Evolutionary conservation across 2,888 invertebrate genomes (phyloP).

Genomic region (Hemistola chrysoprasaria): DNA sequence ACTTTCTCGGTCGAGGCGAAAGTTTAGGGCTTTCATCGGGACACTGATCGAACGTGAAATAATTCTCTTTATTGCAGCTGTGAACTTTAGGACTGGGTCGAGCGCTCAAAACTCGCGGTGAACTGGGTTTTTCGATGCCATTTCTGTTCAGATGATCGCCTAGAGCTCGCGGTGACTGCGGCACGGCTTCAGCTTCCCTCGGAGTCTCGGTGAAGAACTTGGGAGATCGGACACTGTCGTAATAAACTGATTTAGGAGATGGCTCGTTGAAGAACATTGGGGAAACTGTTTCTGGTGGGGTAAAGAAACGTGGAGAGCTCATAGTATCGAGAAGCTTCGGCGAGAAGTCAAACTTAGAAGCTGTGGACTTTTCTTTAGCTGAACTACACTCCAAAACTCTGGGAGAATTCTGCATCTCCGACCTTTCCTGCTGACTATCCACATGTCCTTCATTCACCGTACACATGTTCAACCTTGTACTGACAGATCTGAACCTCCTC

Average conservation of each 20-base stretch:
- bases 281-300: conserved; percentile 69
- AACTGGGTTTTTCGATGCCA: conserved; percentile 64
- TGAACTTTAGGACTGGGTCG: conserved; percentile 70
- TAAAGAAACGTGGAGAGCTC: conserved; percentile 70
- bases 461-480: conserved; percentile 68
- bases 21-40: conserved; percentile 49
- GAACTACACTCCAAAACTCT: conserved; percentile 65
- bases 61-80: conserved; percentile 72
- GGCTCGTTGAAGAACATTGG: conserved; percentile 73
- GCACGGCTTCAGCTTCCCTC: conserved; percentile 53
- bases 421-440: conserved; percentile 57
- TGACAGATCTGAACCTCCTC: conserved; percentile 66
- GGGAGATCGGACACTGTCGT: conserved; percentile 69
- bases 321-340: conserved; percentile 66
- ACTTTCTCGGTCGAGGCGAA: conserved; percentile 60
- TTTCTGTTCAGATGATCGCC: conserved; percentile 65
- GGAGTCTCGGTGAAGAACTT: conserved; percentile 74
- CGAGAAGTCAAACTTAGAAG: conserved; percentile 71
- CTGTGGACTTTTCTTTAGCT: conserved; percentile 66
- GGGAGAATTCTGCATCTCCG: conserved; percentile 72
- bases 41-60: conserved; percentile 67
- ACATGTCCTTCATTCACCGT: conserved; percentile 55
- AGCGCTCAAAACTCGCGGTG: conserved; percentile 58
- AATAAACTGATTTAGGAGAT: conserved; percentile 72
- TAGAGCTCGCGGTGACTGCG: conserved; percentile 64